Evolutionary conservation across 2,113 vertebrate species (phyloP).

Genomic region (Pelusios castaneus): DNA sequence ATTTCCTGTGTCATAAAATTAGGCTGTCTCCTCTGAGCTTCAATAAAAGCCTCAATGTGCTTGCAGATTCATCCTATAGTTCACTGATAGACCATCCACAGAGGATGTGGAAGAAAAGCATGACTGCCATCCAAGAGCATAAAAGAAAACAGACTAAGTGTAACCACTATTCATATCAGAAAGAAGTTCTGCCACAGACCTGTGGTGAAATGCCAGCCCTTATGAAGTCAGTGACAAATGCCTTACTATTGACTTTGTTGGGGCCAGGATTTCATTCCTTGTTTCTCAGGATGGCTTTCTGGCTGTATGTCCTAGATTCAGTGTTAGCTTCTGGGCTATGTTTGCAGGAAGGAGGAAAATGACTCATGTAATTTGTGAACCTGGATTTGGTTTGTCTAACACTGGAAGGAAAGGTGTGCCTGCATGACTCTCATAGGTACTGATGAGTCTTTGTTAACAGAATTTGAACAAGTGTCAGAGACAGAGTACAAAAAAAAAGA

Average conservation of each 20-base stretch:
- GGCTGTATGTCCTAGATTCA: neutral
- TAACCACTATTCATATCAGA: neutral
- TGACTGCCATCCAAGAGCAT: neutral
- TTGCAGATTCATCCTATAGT: neutral
- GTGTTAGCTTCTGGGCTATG: fast-evolving
- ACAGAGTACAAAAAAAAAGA: fast-evolving
- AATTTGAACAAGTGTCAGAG: fast-evolving
- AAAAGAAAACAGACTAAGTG: neutral
- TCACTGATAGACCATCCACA: neutral
- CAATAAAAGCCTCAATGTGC: neutral
- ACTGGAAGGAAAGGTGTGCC: neutral
- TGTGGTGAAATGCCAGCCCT: neutral
- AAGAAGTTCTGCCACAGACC: neutral
- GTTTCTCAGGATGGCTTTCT: neutral
- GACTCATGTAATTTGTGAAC: neutral
- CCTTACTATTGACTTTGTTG: neutral
- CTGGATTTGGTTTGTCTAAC: fast-evolving
- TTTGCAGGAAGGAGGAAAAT: neutral
- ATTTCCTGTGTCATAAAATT: neutral
- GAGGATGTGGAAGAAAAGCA: neutral
- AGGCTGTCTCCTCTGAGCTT: neutral
- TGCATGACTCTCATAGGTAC: neutral
- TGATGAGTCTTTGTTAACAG: neutral
- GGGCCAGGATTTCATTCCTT: neutral
- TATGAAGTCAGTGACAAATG: neutral